A percentile compares a stretch with the other conserved stretches of the same genome.
Evolutionary conservation across 2,888 invertebrate species (phyloP).

Genomic region (Drosophila phalerata): DNA sequence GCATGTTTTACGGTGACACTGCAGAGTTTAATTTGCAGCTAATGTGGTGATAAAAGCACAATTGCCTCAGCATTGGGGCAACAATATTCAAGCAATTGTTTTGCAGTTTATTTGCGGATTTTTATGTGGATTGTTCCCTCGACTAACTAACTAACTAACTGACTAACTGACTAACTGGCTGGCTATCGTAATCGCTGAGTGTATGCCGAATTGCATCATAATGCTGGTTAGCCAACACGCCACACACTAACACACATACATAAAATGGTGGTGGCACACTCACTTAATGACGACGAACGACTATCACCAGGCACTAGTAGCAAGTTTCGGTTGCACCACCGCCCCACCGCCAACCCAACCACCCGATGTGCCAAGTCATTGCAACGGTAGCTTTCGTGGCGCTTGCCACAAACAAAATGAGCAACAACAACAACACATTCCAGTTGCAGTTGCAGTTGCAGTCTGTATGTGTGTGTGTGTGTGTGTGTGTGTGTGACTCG

Average conservation of each 20-base stretch:
- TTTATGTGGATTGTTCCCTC: constrained; percentile 32
- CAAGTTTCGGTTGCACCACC: constrained; percentile 34
- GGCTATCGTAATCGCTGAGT: constrained; percentile 65
- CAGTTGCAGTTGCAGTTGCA: neutral
- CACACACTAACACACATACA: constrained; percentile 32
- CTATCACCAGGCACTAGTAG: constrained; percentile 47
- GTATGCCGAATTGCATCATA: constrained; percentile 72
- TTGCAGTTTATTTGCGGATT: constrained; percentile 5
- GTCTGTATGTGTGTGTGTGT: neutral
- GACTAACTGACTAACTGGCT: constrained; percentile 39
- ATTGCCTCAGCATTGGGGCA: constrained; percentile 35
- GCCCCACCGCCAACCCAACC: constrained; percentile 8
- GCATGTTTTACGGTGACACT: constrained; percentile 20
- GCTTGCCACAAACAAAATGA: constrained; percentile 49
- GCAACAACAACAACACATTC: constrained; percentile 1
- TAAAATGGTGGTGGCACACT: constrained; percentile 50
- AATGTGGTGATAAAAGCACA: constrained; percentile 9
- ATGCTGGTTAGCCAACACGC: constrained; percentile 52
- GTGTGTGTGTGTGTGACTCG: constrained; percentile 15
- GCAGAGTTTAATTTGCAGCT: constrained; percentile 5
- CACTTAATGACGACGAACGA: constrained; percentile 54
- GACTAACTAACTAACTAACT: constrained; percentile 21
- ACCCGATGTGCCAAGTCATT: constrained; percentile 48
- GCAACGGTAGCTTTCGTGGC: constrained; percentile 36
- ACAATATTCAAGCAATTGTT: constrained; percentile 8